Evolutionary conservation across 2,888 invertebrate species (phyloP).

Genomic region (Eristalis tenax): DNA sequence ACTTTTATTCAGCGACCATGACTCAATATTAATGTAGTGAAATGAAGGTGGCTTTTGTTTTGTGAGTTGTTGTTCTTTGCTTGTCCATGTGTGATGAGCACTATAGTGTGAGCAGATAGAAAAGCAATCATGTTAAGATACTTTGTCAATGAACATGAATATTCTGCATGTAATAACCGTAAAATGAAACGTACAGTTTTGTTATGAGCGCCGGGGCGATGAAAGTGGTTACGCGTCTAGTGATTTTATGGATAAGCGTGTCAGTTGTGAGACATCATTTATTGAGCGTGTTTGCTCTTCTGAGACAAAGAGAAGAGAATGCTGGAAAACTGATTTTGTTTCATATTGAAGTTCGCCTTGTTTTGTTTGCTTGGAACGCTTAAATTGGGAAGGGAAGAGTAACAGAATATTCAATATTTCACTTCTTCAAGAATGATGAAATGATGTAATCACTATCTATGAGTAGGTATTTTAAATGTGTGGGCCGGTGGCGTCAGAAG

Average conservation of each 20-base stretch:
- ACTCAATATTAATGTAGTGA: constrained; percentile 32
- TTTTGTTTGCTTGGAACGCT: too few species aligned
- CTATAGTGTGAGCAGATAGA: constrained; percentile 4
- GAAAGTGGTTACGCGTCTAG: neutral
- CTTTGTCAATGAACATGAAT: constrained; percentile 61
- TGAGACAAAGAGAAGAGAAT: neutral
- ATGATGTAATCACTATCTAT: too few species aligned
- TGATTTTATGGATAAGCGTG: neutral
- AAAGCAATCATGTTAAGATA: constrained; percentile 43
- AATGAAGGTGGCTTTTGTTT: constrained; percentile 14
- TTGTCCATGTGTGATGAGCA: constrained; percentile 16
- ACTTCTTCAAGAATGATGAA: too few species aligned
- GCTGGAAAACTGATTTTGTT: neutral
- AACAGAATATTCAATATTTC: too few species aligned
- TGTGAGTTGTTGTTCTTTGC: neutral
- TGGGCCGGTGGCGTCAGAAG: too few species aligned
- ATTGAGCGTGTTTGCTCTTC: neutral
- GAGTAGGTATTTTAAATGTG: too few species aligned
- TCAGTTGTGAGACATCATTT: neutral
- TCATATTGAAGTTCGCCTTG: too few species aligned
- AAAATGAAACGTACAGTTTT: constrained; percentile 27
- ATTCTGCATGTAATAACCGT: constrained; percentile 39
- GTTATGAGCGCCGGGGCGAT: neutral
- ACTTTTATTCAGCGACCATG: constrained; percentile 62
- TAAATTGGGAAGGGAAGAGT: too few species aligned